phyloP scores from a whole-genome alignment of 2,888 invertebrate species.

The Caenorhabditis afra region DNA sequence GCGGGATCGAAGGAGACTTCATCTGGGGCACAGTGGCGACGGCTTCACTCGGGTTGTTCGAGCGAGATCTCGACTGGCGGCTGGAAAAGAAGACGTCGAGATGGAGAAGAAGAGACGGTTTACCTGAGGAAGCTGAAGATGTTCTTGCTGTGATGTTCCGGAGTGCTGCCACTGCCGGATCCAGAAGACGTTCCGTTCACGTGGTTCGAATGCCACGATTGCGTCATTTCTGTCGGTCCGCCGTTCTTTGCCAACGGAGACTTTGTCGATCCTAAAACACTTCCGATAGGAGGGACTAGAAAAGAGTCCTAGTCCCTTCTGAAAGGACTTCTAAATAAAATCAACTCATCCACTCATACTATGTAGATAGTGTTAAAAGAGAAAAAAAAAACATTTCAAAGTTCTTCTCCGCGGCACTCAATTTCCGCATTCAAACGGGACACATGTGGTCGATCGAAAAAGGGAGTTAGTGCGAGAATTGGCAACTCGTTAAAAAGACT shows the following conservation, averaged over 20 bases:
- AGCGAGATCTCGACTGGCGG: conserved; percentile 58
- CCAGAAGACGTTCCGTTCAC: conserved; percentile 47
- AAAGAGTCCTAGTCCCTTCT: no score
- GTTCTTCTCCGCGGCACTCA: background rate
- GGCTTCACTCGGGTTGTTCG: conserved; percentile 42
- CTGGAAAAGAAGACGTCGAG: no score
- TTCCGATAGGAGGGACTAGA: no score
- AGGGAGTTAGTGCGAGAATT: conserved; percentile 6
- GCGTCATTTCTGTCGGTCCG: conserved; percentile 55
- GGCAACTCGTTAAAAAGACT: conserved; percentile 8
- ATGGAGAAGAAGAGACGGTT: conserved; percentile 4
- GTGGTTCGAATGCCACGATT: conserved; percentile 65
- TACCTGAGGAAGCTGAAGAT: conserved; percentile 69
- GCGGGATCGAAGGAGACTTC: conserved; percentile 37
- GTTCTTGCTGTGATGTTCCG: conserved; percentile 58
- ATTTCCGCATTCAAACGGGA: background rate
- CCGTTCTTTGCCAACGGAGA: conserved; percentile 41
- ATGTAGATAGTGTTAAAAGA: background rate
- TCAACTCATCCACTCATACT: no score
- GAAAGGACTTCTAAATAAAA: no score
- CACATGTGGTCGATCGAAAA: conserved; percentile 20
- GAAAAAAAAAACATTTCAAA: background rate
- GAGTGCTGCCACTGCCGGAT: conserved; percentile 45
- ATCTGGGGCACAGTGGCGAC: conserved; percentile 26
- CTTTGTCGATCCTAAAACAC: conserved; percentile 30